Evolutionary conservation across 1,140 invertebrate genomes (phyloP), one percentile per base, ranked within the genome.

Genomic region (Drosophila albomicans): DNA sequence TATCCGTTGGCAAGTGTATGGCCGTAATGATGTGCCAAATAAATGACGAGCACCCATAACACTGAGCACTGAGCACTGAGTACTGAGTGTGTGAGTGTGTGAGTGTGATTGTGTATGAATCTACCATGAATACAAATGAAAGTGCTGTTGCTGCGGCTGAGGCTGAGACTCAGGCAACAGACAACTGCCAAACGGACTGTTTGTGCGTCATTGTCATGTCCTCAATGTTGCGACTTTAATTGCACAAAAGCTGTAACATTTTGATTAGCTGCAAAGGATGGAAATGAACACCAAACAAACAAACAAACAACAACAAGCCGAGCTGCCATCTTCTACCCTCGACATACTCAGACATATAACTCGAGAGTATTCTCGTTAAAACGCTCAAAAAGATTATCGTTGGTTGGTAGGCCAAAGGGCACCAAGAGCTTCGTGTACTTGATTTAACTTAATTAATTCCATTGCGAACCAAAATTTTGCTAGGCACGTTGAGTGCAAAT

Each of bases 101-200:
- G 30, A 56, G 49, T 76, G 20, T 52, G 16, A 49, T 61, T 75
- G 43, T 51, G 70, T 59, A 41, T 59, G 46, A 13, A 13, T 43
- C 11, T 13, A 13, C 32, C 68, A 84, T 84, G 81, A 84, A 84
- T 80, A 84, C 81, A 77, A 85, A 84, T 84, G 77, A 43, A 62
- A 70, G 73, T 32, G 30, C 57, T 30, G 35, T 8, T 38, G 35
- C 54, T 64, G 48, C 35, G 16, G 20, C 43, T 46, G 41, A 11
- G 30, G 41, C 38, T n/a, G 7, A 20, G 25, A 38, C 28, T 20
- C 3, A 25, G 20, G 3, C 20, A 25, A 25, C 20, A 25, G 20
- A 25, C 20, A 25, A 25, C 20, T 25, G 3, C 20, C 10, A 16
- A 46, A 46, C 52, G 32, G 38, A 16, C 11, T 41, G 20, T 20